Conservation (phyloP, 2,797 vertebrate species). For the Myotis myotis region DNA sequence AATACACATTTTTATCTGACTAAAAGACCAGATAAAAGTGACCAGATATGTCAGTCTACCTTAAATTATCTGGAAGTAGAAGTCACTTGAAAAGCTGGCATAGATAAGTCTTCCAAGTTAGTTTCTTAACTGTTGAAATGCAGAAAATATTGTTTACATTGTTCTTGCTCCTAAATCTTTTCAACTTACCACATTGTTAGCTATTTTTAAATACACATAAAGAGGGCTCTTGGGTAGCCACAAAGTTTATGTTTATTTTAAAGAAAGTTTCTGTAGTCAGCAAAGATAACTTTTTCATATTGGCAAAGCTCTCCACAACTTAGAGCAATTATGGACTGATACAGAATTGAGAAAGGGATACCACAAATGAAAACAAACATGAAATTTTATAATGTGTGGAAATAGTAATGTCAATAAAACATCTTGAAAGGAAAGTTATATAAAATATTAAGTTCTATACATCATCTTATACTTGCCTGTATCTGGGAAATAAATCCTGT, state of each 20-base stretch:
- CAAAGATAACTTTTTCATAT: slow-evolving; percentile 51
- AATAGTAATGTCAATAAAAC: slow-evolving; percentile 47
- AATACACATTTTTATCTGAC: background rate
- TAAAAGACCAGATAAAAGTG: background rate
- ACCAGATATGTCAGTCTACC: background rate
- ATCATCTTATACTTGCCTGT: background rate
- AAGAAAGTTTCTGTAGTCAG: slow-evolving; percentile 51
- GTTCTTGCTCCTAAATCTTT: slow-evolving; percentile 34
- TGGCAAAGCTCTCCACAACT: slow-evolving; percentile 39
- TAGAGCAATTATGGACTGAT: slow-evolving; percentile 54
- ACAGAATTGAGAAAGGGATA: slow-evolving; percentile 38
- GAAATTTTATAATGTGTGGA: slow-evolving; percentile 35
- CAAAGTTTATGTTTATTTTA: slow-evolving; percentile 58
- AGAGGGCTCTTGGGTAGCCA: slow-evolving; percentile 20
- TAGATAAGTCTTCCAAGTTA: background rate
- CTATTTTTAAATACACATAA: background rate
- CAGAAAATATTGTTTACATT: slow-evolving; percentile 29
- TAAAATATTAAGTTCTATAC: background rate
- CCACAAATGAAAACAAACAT: slow-evolving; percentile 62
- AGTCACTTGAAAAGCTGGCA: background rate
- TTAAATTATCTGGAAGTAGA: background rate
- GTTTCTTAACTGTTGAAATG: background rate
- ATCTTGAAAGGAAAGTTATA: slow-evolving; percentile 4
- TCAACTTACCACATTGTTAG: slow-evolving; percentile 34
- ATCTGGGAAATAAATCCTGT: slow-evolving; percentile 13